phyloP scores from a whole-genome alignment of 2,113 vertebrate genomes.

The Myanophis thanlyinensis region DNA sequence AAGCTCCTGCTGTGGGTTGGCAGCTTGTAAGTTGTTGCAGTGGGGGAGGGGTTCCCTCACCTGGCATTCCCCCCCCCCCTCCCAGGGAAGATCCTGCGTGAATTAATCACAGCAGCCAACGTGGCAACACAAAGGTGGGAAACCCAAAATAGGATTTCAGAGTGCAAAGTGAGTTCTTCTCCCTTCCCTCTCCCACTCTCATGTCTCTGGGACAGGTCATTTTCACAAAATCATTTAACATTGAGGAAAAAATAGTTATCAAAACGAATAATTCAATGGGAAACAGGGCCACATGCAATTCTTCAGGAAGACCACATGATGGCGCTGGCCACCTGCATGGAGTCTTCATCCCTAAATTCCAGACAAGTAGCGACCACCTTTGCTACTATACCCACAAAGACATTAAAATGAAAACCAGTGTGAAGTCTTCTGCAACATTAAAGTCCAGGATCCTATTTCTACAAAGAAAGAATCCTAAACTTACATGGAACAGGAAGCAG shows the following conservation, averaged over 20 bases:
- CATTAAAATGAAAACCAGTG: not conserved
- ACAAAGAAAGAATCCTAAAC: not conserved
- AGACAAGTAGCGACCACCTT: not conserved
- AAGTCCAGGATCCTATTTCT: not conserved
- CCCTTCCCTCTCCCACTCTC: not conserved
- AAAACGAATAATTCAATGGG: not conserved
- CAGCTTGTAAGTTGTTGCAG: not conserved
- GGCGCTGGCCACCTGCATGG: not conserved
- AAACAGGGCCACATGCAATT: not conserved
- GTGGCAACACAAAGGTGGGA: not conserved
- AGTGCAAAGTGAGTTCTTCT: not conserved
- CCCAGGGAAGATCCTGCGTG: not conserved
- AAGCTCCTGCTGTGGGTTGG: not conserved
- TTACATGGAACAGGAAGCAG: not conserved
- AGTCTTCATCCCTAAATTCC: not conserved
- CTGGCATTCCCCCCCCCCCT: not conserved
- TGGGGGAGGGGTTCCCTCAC: not conserved
- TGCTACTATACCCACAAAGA: not conserved
- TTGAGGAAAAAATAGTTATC: not conserved
- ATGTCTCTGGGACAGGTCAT: not conserved
- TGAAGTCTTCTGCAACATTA: not conserved
- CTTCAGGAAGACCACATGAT: not conserved
- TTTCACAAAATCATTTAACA: not conserved
- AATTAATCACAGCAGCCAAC: not conserved
- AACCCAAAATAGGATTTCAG: not conserved